A percentile compares a stretch with the other conserved stretches of the same genome.
phyloP scores from a whole-genome alignment of 1,140 invertebrate genomes.

The Cecropterus lyciades region DNA sequence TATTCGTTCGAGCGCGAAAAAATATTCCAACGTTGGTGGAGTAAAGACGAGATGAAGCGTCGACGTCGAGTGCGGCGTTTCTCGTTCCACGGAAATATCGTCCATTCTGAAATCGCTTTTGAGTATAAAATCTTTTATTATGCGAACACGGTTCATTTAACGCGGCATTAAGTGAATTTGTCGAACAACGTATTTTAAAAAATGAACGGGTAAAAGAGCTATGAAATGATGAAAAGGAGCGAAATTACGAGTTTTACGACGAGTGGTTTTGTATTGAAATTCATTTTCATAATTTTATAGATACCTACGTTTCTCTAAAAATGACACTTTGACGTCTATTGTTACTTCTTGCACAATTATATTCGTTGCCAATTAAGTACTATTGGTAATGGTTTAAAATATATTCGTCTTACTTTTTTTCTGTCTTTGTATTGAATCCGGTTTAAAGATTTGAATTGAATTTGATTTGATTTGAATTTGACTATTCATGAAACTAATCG shows the following conservation, averaged over 20 bases:
- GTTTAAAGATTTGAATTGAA: no score
- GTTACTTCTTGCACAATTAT: not conserved
- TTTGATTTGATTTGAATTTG: no score
- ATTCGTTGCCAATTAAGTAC: not conserved
- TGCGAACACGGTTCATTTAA: conserved; percentile 80
- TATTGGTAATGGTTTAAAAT: not conserved
- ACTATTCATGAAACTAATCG: no score
- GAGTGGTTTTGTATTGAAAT: conserved; percentile 42
- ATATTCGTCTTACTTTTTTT: not conserved
- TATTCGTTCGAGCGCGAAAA: conserved; percentile 54
- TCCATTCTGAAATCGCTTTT: conserved; percentile 73
- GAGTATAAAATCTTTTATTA: conserved; percentile 81
- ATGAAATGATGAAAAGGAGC: conserved; percentile 41
- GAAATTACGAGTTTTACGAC: conserved; percentile 38
- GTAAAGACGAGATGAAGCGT: conserved; percentile 55
- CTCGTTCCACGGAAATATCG: conserved; percentile 66
- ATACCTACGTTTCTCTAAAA: conserved; percentile 33
- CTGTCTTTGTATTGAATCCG: no score
- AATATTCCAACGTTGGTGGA: conserved; percentile 52
- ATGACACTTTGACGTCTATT: conserved; percentile 20
- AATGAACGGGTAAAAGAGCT: conserved; percentile 48
- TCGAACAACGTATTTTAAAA: conserved; percentile 73
- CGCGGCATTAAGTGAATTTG: conserved; percentile 79
- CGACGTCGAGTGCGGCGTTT: conserved; percentile 54
- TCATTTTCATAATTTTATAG: conserved; percentile 42